Conservation (phyloP, 1,140 invertebrate species). For the Rhysida immarginata region DNA sequence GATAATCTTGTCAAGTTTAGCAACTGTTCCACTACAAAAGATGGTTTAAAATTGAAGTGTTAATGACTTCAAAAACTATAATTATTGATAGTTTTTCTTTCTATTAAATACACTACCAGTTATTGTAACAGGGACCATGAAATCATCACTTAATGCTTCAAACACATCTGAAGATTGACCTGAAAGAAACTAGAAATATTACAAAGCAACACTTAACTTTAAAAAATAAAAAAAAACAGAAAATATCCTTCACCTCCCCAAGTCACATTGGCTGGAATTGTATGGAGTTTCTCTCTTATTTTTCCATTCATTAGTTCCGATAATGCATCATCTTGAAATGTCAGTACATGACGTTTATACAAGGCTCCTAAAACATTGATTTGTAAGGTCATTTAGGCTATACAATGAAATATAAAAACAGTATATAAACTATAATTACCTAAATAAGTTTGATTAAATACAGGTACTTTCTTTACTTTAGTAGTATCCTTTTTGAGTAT, state of each 20-base stretch:
- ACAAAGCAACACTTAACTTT: neutral
- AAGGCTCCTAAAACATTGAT: constrained; percentile 1
- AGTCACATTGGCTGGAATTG: constrained; percentile 39
- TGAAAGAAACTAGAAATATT: constrained; percentile 10
- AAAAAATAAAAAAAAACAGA: neutral
- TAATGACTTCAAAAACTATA: no score
- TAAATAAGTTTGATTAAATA: no score
- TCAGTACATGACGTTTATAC: constrained; percentile 9
- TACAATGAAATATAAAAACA: no score
- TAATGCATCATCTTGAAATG: constrained; percentile 23
- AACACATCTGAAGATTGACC: constrained; percentile 45
- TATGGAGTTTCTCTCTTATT: constrained; percentile 43
- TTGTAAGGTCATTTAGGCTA: no score
- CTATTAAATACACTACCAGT: constrained; percentile 46
- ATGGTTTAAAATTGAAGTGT: constrained; percentile 24
- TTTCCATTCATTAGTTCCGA: constrained; percentile 49
- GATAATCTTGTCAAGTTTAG: constrained; percentile 49
- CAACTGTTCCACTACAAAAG: constrained; percentile 26
- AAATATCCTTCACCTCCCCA: constrained; percentile 36
- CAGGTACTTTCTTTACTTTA: no score
- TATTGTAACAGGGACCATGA: constrained; percentile 66
- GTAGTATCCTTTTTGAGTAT: constrained; percentile 37
- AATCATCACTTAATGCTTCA: constrained; percentile 43
- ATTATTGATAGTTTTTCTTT: neutral
- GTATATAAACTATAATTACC: no score